phyloP scores from a whole-genome alignment of 2,113 vertebrate species.

The Ophthalmotilapia sp. region DNA sequence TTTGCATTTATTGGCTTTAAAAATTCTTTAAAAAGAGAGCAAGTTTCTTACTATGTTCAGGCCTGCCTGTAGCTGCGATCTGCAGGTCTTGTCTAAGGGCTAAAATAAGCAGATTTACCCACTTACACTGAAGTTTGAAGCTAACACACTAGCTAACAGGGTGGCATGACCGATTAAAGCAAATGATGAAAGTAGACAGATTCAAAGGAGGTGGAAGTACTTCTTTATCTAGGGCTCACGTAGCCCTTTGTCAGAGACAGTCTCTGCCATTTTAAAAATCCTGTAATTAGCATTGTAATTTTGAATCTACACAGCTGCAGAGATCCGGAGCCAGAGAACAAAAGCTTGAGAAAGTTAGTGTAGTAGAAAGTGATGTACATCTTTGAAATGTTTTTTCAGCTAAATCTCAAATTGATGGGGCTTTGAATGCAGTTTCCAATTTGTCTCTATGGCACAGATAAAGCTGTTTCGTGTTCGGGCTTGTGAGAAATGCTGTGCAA shows the following conservation, averaged over 20 bases:
- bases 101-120: background rate
- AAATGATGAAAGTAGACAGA: background rate
- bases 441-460: background rate
- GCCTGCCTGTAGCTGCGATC: background rate
- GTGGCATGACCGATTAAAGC: fast-evolving
- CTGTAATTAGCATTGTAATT: background rate
- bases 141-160: background rate
- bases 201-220: background rate
- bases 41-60: background rate
- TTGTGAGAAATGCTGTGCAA: background rate
- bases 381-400: background rate
- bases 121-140: background rate
- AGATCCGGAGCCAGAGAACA: background rate
- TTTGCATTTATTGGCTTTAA: background rate
- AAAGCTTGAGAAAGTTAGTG: background rate
- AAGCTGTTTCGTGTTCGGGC: background rate
- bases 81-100: background rate
- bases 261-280: background rate
- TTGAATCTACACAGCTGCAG: background rate
- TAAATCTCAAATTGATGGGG: background rate
- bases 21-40: background rate
- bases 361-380: background rate
- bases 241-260: background rate
- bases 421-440: background rate
- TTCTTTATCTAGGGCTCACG: background rate